phyloP scores from a whole-genome alignment of 1,140 invertebrate species.

The Nomia melanderi region DNA sequence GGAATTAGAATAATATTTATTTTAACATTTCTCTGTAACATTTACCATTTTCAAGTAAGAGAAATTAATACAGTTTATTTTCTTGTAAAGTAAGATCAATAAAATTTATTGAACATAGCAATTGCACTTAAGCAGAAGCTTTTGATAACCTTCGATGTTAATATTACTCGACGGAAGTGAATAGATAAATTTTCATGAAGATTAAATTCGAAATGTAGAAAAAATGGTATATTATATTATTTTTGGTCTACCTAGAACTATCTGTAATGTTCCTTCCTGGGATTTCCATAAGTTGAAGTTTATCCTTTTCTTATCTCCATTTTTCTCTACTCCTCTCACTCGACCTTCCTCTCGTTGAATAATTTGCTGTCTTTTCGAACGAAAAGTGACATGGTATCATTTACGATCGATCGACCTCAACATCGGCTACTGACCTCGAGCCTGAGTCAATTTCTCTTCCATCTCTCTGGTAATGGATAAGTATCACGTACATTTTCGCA shows the following conservation, averaged over 20 bases:
- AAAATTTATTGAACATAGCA: too few species aligned
- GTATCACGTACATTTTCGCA: not conserved
- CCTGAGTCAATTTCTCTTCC: not conserved
- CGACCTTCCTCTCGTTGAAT: not conserved
- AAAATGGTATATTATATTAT: too few species aligned
- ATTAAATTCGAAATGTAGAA: too few species aligned
- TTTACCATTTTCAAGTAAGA: too few species aligned
- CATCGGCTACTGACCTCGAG: not conserved
- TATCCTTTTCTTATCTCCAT: not conserved
- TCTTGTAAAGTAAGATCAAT: too few species aligned
- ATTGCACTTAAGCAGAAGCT: too few species aligned
- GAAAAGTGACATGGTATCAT: not conserved
- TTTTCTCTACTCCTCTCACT: not conserved
- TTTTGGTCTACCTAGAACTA: not conserved
- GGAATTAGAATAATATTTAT: too few species aligned
- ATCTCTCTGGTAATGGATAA: not conserved
- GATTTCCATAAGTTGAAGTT: not conserved
- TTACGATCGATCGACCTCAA: not conserved
- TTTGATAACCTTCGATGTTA: too few species aligned
- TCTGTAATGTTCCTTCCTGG: not conserved
- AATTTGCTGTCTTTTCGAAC: conserved; percentile 3
- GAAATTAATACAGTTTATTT: too few species aligned
- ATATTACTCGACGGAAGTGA: too few species aligned
- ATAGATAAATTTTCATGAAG: too few species aligned
- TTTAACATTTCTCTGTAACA: too few species aligned